Evolutionary conservation across 2,113 vertebrate species (phyloP).

Genomic region (Madoqua kirkii): DNA sequence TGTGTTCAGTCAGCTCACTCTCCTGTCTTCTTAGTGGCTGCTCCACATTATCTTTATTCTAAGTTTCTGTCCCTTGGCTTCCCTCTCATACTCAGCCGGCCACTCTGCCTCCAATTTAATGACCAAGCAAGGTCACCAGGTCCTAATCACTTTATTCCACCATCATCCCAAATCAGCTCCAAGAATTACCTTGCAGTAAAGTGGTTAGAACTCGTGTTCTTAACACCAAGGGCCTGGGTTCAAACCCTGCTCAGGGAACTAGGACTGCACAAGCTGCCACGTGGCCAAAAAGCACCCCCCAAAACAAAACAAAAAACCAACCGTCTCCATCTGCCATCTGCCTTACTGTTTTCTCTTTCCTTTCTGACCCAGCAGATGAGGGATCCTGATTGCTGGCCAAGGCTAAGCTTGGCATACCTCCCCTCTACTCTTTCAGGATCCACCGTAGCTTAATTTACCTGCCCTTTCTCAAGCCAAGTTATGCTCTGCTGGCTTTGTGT

Average conservation of each 20-base stretch:
- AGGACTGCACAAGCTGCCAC: background rate
- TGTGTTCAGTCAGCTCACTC: background rate
- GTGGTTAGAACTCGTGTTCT: background rate
- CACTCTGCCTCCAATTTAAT: background rate
- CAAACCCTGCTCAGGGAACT: background rate
- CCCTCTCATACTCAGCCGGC: background rate
- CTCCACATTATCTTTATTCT: background rate
- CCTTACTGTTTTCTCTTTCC: background rate
- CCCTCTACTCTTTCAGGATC: background rate
- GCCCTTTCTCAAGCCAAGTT: background rate
- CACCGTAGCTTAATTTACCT: background rate
- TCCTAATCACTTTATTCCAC: background rate
- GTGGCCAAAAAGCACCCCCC: background rate
- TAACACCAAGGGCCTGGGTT: background rate
- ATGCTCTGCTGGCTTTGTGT: background rate
- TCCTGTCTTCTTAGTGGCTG: background rate
- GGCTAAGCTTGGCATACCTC: background rate
- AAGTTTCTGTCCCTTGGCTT: background rate
- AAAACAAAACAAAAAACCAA: background rate
- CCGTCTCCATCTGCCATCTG: background rate
- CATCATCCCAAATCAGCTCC: background rate
- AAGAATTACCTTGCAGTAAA: background rate
- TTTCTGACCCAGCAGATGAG: background rate
- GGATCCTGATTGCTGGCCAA: background rate
- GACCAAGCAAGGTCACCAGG: background rate